Evolutionary conservation across 2,888 invertebrate genomes (phyloP), one percentile per base, ranked within the genome.

Genomic region (Cataglyphis albicans): DNA sequence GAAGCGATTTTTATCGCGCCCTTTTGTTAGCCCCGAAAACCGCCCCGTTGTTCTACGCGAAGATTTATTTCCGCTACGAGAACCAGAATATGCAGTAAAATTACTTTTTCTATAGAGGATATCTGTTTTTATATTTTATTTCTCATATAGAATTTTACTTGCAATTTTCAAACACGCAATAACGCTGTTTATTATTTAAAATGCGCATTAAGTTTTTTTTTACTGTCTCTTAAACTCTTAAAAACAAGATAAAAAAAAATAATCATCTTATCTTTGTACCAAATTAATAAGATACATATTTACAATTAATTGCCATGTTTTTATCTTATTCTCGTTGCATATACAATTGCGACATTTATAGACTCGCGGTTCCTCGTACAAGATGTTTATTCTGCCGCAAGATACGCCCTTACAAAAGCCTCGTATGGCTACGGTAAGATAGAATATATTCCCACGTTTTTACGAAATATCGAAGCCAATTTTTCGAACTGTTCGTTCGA

Each of bases 1-100:
- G 59, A 59, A 70, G 9, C 78, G 59, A 70, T 80, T 80, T 80
- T 80, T 80, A 80, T 80, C 72, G 35, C 25, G n/a, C 35, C 44
- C 78, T 59, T 80, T 80, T 80, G 72, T 80, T 80, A 55, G 59
- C n/a, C 6, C 41, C 55, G 67, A 70, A 78, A 80, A 80, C 52
- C 72, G 59, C 35, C 35, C 44, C 35, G 59, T 32, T 44, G 72
- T 72, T 80, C 57, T 70, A 68, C 12, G 78, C 59, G 44, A 5
- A 80, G 72, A 80, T 80, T 80, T 80, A 80, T 80, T 80, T 80
- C 78, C 78, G 72, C 12, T 72, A 21, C 44, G 59, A 44, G 59
- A 59, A 25, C 32, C 44, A 21, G 41, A 44, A 44, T n/a, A 59
- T 55, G 72, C 78, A 18, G 72, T 59, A 48, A 70, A 80, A 80